phyloP scores from a whole-genome alignment of 2,113 vertebrate species.

The Chitala chitala region DNA sequence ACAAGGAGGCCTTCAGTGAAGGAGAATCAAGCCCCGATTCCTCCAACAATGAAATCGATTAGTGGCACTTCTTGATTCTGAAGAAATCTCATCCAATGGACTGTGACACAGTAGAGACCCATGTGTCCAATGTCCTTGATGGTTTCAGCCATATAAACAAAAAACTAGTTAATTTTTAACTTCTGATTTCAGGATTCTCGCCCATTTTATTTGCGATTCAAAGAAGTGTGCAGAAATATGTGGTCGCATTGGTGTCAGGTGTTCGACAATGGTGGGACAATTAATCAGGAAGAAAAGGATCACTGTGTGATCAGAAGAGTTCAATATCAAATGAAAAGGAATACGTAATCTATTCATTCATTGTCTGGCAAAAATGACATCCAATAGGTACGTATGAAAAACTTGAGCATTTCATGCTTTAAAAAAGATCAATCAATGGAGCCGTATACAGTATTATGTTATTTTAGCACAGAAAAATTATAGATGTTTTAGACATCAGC shows the following conservation, averaged over 20 bases:
- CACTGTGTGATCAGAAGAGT: conserved; percentile 37
- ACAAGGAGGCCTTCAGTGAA: conserved; percentile 76
- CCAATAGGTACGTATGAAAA: conserved; percentile 24
- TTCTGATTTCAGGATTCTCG: conserved; percentile 22
- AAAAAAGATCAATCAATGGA: conserved; percentile 9
- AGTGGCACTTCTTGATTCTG: conserved; percentile 21
- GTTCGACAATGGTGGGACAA: no score
- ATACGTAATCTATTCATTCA: conserved; percentile 11
- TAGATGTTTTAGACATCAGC: not conserved
- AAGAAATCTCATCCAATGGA: not conserved
- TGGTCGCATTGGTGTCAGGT: no score
- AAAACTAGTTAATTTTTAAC: not conserved
- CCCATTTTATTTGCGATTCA: conserved; percentile 46
- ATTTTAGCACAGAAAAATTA: not conserved
- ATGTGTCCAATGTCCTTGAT: conserved; percentile 33
- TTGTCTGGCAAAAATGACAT: not conserved
- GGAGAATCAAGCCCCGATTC: conserved; percentile 75
- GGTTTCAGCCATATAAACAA: no score
- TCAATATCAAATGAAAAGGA: conserved; percentile 46
- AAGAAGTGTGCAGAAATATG: no score
- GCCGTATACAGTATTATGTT: conserved; percentile 8
- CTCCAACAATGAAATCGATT: conserved; percentile 70
- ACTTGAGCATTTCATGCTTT: conserved; percentile 26
- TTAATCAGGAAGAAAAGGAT: no score
- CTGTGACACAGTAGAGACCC: conserved; percentile 24